phyloP scores from a whole-genome alignment of 2,797 vertebrate genomes.

The Semotilus atromaculatus region DNA sequence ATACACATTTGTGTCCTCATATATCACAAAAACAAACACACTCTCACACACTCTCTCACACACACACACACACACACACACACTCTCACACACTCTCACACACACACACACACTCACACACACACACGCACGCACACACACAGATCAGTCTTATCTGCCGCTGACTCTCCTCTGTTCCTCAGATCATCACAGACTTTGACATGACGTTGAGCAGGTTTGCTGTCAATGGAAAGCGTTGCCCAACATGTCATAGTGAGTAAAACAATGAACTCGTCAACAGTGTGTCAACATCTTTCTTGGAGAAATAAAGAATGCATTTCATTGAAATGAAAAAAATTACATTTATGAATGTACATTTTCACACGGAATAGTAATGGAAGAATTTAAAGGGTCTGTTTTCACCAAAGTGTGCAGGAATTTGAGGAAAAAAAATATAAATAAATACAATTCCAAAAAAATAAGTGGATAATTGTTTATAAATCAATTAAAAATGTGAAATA shows the following conservation, averaged over 20 bases:
- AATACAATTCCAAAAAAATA: no score
- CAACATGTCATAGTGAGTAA: conserved; percentile 95
- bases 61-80: no score
- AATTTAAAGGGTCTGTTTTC: neutral
- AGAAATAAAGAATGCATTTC: no score
- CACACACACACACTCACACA: no score
- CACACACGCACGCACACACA: no score
- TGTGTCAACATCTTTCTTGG: neutral
- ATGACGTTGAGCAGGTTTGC: conserved; percentile 97
- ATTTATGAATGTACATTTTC: neutral
- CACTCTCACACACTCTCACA: no score
- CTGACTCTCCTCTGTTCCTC: conserved; percentile 29
- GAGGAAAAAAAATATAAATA: no score
- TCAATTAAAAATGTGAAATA: neutral
- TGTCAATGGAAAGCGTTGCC: conserved; percentile 90
- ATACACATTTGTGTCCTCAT: no score
- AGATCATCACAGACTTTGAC: conserved; percentile 99
- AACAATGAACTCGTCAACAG: no score
- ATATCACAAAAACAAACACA: no score
- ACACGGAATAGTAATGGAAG: neutral
- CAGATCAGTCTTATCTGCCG: neutral
- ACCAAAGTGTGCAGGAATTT: neutral
- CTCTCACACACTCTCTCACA: no score
- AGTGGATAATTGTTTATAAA: neutral
- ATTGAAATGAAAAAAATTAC: neutral